phyloP scores from a whole-genome alignment of 2,113 vertebrate species.

The Rattus rattus region DNA sequence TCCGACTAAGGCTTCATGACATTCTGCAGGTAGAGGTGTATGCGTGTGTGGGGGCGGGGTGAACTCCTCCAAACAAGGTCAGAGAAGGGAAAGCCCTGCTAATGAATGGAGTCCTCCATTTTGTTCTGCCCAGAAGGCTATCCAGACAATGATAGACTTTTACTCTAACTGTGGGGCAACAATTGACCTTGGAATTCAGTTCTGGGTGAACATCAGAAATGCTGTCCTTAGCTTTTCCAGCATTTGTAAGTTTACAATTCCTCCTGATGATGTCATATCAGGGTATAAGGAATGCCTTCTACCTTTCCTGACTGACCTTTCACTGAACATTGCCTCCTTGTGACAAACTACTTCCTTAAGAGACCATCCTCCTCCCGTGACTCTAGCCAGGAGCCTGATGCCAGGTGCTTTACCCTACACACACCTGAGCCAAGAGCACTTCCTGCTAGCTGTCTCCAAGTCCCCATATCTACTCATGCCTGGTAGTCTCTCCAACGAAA shows the following conservation, averaged over 20 bases:
- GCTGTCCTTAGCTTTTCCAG: not conserved
- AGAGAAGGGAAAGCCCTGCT: no score
- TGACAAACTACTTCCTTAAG: not conserved
- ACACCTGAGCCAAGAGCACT: not conserved
- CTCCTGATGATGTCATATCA: not conserved
- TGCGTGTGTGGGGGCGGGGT: rapidly evolving
- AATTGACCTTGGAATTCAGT: not conserved
- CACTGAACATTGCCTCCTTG: not conserved
- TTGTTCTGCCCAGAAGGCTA: no score
- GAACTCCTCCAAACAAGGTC: no score
- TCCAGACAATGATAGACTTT: no score
- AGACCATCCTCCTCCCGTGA: rapidly evolving
- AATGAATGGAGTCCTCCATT: no score
- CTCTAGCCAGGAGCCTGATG: not conserved
- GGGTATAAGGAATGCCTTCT: not conserved
- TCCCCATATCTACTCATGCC: not conserved
- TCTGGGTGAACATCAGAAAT: not conserved
- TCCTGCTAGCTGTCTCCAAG: not conserved
- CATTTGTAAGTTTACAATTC: not conserved
- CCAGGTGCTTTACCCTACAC: not conserved
- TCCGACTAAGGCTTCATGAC: no score
- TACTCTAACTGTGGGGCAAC: no score
- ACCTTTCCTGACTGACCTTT: not conserved
- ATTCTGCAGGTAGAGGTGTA: no score
- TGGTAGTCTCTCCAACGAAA: not conserved